Conservation (phyloP, 2,113 vertebrate genomes). For the Dromas ardeola region DNA sequence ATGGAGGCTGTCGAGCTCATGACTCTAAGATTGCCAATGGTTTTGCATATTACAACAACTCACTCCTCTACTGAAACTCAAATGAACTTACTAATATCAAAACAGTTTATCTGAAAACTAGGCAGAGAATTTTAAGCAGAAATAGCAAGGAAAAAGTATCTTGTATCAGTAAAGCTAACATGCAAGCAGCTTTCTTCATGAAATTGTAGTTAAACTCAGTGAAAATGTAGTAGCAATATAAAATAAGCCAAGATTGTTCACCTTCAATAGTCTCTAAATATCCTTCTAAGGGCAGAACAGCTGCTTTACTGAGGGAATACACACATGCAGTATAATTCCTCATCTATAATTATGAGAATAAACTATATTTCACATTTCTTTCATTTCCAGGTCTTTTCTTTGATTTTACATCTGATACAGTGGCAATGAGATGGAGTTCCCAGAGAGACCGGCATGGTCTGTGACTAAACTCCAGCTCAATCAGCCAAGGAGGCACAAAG, state of each 20-base stretch:
- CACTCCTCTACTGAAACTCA: conserved; percentile 26
- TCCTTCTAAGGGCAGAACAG: conserved; percentile 61
- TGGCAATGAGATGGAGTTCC: background rate
- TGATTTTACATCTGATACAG: background rate
- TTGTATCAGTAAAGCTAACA: conserved; percentile 15
- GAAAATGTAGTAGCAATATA: conserved; percentile 1
- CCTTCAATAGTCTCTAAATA: conserved; percentile 60
- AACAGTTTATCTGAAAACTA: conserved; percentile 47
- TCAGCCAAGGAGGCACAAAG: background rate
- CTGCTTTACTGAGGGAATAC: conserved; percentile 39
- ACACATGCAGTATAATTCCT: background rate
- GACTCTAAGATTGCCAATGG: conserved; percentile 17
- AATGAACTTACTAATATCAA: conserved; percentile 36
- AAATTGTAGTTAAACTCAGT: background rate
- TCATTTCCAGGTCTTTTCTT: background rate
- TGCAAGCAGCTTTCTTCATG: conserved; percentile 45
- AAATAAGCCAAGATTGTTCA: conserved; percentile 54
- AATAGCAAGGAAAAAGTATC: background rate
- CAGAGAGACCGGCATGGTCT: accelerated
- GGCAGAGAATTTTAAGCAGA: conserved; percentile 46
- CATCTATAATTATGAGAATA: background rate
- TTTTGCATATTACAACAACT: conserved; percentile 22
- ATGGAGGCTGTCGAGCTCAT: conserved; percentile 34
- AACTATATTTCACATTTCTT: background rate
- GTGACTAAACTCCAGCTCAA: background rate